Evolutionary conservation across 2,888 invertebrate genomes (phyloP).

Genomic region (Pseudanteris insignis): DNA sequence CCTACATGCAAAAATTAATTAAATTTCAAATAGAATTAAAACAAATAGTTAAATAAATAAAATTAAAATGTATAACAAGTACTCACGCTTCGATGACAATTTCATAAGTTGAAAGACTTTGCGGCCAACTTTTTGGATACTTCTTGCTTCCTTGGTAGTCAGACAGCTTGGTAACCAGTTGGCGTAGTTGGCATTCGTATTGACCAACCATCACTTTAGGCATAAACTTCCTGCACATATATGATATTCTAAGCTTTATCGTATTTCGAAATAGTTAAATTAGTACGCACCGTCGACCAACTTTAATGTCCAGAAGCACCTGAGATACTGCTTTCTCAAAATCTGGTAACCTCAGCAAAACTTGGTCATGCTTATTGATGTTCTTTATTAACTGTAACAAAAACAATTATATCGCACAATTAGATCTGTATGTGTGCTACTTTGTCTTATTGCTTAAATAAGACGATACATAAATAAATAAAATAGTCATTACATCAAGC

Average conservation of each 20-base stretch:
- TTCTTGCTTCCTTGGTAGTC: slow-evolving; percentile 76
- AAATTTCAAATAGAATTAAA: no score
- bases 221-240: slow-evolving; percentile 82
- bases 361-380: slow-evolving; percentile 78
- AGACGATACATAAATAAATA: no score
- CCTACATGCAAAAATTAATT: no score
- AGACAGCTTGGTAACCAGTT: slow-evolving; percentile 85
- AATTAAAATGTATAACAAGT: neutral
- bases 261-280: slow-evolving; percentile 56
- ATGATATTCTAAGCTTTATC: slow-evolving; percentile 65
- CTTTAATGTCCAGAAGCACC: slow-evolving; percentile 83
- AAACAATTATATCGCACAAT: neutral
- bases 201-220: slow-evolving; percentile 87
- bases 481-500: slow-evolving; percentile 77
- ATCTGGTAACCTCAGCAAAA: slow-evolving; percentile 78
- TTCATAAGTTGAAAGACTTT: slow-evolving; percentile 77
- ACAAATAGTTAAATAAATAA: neutral
- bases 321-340: slow-evolving; percentile 87
- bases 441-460: no score
- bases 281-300: slow-evolving; percentile 77
- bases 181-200: slow-evolving; percentile 84
- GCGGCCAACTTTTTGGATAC: slow-evolving; percentile 79
- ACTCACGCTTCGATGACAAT: slow-evolving; percentile 90
- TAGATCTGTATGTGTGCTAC: no score
- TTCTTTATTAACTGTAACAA: slow-evolving; percentile 78